Evolutionary conservation across 64 coral and sea anemone genomes (phyloP), one percentile per base, ranked within the genome.

Genomic region (Stylophora pistillata): DNA sequence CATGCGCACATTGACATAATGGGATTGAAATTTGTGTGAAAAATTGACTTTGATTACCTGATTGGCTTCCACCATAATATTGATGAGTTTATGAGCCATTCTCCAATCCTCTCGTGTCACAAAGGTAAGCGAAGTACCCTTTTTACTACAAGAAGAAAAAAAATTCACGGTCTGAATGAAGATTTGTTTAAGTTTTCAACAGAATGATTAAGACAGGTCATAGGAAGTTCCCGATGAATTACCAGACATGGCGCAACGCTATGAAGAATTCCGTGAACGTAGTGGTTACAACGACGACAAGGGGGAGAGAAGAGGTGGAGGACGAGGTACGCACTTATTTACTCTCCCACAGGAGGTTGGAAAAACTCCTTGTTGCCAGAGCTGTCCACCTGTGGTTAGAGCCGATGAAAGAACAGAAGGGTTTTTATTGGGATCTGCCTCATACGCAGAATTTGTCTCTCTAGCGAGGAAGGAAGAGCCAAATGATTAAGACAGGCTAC

Each of bases 41-140:
- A 18, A 15, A 6, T 23, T 18, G 10, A 25, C 15, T 15, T 23
- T 30, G 2, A 37, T 71, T 89, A 98, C 96, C 90, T 99, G 97
- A 65, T 94, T 90, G 15, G 97, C 97, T 73, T 95, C 72, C 13
- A 72, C 74, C 93, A 99, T 95, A 29, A 99, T 99, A 53, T 93
- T 89, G 25, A 99, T 99, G n/a, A 99, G 78, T 41, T 90, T 99
- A n/a, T 88, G 77, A 10, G 97, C 97, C 30, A 92, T 89, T 28
- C 64, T 92, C 97, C 97, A 99, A 74, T 99, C 97, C 63, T 95
- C 90, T 14, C 97, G 79, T 9, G 93, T 99, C 25, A 99, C 86
- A 72, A 99, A 99, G 9, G 90, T 95, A 17, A 99, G 57, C 14
- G 93, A 91, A 1, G 97, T 92, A 5, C 97, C 97, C 56, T 86